Base-by-base conservation (phyloP, 2,888 invertebrate genomes). In the Volucella inflata region DNA sequence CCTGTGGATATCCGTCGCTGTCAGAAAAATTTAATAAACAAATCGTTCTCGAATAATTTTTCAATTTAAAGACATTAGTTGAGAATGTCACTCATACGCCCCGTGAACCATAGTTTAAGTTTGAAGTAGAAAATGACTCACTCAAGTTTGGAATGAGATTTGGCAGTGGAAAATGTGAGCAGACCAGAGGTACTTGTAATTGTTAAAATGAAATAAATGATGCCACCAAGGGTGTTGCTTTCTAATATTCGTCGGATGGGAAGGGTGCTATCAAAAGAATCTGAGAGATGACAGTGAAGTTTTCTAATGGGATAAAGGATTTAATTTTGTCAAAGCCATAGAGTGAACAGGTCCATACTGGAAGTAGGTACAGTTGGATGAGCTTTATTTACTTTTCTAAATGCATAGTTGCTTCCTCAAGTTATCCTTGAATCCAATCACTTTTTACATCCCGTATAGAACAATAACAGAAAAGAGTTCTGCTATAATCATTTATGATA, bases 41-140 rank as follows among this genome's bases (percentile, higher is more conserved):
- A 30, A 46, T 21, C 62, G 14, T 30, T 48, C 30, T 14, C 11
- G 36, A 11, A 62, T 62, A 36, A 62, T 14, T 62, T 30, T 30
- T 48, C 46, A 62, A 46, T 30, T 30, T 46, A 9, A 48, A 62
- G 30, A 36, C 48, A 42, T 44, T 46, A 30, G 46, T 30, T 14
- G 8, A 30, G 46, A 46, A 62, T 48, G 48, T 62, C 46, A 48
- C 62, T 62, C 62, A 62, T 36, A 48, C 48, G 48, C 16, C 62
- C 59, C 2, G 30, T 6, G 30, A 30, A 30, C 46, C 21, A 14
- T 11, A 36, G 30, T 48, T n/a, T 4, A 11, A 30, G 30, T 30
- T 30, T 30, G 62, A 21, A 36, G 46, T 21, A 30, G 14, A 44
- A 48, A n/a, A 46, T 62, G 16, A 62, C 30, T 62, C 30, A 36